These are phyloP conservation scores for Crepidodera aurea DNA, from an alignment of 2,888 invertebrate species.

Conservation along the genomic window DNA sequence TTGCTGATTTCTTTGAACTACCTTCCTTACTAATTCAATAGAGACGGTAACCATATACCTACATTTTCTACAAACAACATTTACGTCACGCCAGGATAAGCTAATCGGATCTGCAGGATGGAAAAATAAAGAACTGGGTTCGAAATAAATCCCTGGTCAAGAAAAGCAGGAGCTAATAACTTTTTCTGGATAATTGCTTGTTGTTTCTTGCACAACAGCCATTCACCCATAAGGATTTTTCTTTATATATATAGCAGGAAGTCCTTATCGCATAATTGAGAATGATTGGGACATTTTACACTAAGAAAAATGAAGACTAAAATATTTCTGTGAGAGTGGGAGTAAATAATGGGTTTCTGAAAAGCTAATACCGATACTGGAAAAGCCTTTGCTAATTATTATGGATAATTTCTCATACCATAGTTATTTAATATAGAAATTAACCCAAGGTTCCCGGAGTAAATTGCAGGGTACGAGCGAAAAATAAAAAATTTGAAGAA, in stretches of 20 bases:
- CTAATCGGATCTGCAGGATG: neutral
- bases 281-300: too few species aligned
- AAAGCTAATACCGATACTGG: too few species aligned
- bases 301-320: too few species aligned
- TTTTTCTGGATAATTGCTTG: neutral
- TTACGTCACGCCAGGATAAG: conserved; percentile 1
- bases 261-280: neutral
- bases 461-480: too few species aligned
- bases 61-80: neutral
- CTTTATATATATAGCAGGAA: neutral
- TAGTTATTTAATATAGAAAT: too few species aligned
- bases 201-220: neutral
- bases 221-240: neutral
- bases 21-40: neutral
- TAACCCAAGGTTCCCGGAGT: too few species aligned
- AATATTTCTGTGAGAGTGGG: too few species aligned
- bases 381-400: too few species aligned
- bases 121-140: neutral
- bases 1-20: neutral
- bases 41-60: neutral
- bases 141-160: neutral
- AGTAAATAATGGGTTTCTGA: too few species aligned
- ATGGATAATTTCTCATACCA: too few species aligned
- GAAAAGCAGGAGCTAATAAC: neutral
- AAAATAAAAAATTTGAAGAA: too few species aligned